A percentile compares a stretch with the other conserved stretches of the same genome.
phyloP scores from a whole-genome alignment of 2,888 invertebrate genomes.

The Pyrochroa serraticornis region DNA sequence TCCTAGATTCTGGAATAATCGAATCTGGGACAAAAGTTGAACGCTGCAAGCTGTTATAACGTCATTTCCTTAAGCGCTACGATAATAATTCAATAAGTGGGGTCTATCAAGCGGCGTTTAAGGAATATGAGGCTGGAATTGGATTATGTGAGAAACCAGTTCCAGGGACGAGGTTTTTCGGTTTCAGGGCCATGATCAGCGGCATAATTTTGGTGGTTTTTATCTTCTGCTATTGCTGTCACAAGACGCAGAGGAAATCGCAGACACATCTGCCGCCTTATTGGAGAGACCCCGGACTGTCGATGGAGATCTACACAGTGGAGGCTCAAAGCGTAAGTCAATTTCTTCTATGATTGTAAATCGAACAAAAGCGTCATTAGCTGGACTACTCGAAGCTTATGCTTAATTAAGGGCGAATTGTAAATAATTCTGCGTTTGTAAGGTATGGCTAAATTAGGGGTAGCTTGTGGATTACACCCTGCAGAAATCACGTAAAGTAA shows the following conservation, averaged over 20 bases:
- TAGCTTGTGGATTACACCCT: no score
- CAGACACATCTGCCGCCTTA: conserved; percentile 53
- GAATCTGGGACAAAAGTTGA: background rate
- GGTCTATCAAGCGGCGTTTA: background rate
- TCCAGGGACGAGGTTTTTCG: no score
- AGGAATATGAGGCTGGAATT: background rate
- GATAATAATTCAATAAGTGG: conserved; percentile 9
- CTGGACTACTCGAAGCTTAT: no score
- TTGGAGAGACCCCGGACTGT: conserved; percentile 61
- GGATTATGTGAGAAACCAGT: no score
- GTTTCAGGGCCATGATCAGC: conserved; percentile 75
- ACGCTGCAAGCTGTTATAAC: conserved; percentile 4
- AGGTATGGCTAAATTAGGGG: no score
- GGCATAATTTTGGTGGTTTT: conserved; percentile 78
- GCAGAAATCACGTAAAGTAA: no score
- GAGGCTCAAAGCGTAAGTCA: conserved; percentile 57
- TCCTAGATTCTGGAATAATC: background rate
- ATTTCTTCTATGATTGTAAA: background rate
- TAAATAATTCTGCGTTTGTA: no score
- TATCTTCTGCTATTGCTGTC: conserved; percentile 77
- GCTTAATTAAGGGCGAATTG: no score
- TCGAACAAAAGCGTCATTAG: no score
- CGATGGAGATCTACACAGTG: conserved; percentile 63
- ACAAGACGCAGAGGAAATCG: conserved; percentile 63
- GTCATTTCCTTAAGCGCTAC: conserved; percentile 13